These are phyloP conservation scores for Mystacides longicornis DNA, from an alignment of 2,888 invertebrate genomes.

Conservation along the genomic window DNA sequence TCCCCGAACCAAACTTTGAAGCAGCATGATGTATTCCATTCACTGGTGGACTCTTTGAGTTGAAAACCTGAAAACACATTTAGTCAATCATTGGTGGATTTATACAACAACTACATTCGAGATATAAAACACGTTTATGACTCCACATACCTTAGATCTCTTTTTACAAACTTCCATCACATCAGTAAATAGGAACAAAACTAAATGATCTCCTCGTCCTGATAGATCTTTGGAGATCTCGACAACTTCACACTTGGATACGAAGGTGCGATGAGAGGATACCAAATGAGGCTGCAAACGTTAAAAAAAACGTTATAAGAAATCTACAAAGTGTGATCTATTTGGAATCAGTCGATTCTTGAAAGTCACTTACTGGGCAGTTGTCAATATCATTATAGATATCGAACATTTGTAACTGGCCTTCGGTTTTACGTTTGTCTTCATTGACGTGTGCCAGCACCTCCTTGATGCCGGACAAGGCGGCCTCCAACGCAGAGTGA, in stretches of 20 bases:
- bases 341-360: too few relatives aligned
- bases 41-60: conserved; percentile 49
- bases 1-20: conserved; percentile 58
- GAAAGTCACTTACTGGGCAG: conserved; percentile 79
- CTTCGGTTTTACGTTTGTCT: conserved; percentile 94
- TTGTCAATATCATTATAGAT: conserved; percentile 97
- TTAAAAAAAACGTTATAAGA: not conserved
- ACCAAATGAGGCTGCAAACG: conserved; percentile 71
- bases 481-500: conserved; percentile 73
- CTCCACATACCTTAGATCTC: conserved; percentile 56
- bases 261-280: conserved; percentile 86
- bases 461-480: conserved; percentile 81
- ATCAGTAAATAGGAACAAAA: conserved; percentile 90
- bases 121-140: not conserved
- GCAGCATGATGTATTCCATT: conserved; percentile 50
- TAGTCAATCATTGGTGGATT: not conserved
- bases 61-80: conserved; percentile 39
- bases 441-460: conserved; percentile 97
- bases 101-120: not conserved
- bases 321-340: too few relatives aligned
- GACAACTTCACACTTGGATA: conserved; percentile 80
- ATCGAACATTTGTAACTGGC: conserved; percentile 92
- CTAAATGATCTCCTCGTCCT: conserved; percentile 78
- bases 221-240: conserved; percentile 79
- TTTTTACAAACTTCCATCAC: conserved; percentile 87